Base-by-base conservation (phyloP, 2,888 invertebrate species). In the Dastarcus helophoroides region DNA sequence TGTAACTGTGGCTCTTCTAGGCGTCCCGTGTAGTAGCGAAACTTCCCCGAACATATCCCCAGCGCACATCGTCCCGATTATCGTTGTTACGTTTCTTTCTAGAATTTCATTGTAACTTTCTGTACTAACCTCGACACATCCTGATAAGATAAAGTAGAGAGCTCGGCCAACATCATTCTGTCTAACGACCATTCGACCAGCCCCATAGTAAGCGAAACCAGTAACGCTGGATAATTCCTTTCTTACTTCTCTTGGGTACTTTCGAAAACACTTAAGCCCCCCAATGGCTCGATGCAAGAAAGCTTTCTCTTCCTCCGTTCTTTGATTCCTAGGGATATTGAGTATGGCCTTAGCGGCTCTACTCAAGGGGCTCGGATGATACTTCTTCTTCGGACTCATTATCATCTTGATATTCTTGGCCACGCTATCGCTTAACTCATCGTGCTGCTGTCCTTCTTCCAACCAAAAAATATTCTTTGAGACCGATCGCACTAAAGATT, bases 41-140 rank as follows among this genome's bases (percentile, higher is more conserved):
- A 76, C 68, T 55, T 79, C 76, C 1, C 79, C 79, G 43, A 79
- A 77, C 64, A 71, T 69, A 31, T 71, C 71, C 0, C 77, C 78
- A 1, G 67, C 39, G 13, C 63, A 64, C 56, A 76, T 63, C 1
- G 49, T 50, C 3, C 69, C 71, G 5, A 71, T 56, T 9, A 69
- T 66, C 10, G 63, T 56, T 0, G 64, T 64, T 1, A 65, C 48
- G 25, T 58, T 43, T 44, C 64, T 53, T 9, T 69, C 61, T 2
- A 68, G 46, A 13, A 70, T 47, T 31, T 65, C 64, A 40, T 77
- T 75, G 33, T 51, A 68, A 2, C 63, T 48, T 44, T 61, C 54
- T 33, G 67, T 68, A 24, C 66, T 67, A 32, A 75, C 63, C 4
- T 48, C 50, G 6, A 70, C 61, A 47, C 71, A 67, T 2, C 82